A percentile compares a stretch with the other conserved stretches of the same genome.
These are phyloP conservation scores for Sparus aurata DNA, from an alignment of 2,797 vertebrate genomes.

Conservation along the genomic window DNA sequence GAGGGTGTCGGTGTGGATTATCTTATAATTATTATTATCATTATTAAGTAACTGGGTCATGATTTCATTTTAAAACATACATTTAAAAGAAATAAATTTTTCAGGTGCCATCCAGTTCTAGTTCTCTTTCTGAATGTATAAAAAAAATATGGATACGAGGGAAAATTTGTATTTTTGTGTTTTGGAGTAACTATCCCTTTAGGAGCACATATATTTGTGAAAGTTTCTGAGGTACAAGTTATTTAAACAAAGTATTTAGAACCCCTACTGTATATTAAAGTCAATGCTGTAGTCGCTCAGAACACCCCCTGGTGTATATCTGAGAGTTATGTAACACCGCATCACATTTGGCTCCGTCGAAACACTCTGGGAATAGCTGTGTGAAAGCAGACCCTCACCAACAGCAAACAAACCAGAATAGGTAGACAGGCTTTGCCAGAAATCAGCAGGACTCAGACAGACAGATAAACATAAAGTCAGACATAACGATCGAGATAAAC, in stretches of 20 bases:
- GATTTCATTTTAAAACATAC: too few species aligned
- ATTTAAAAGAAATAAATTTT: too few species aligned
- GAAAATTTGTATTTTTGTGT: too few species aligned
- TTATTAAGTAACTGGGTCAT: too few species aligned
- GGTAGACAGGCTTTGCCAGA: slow-evolving; percentile 22
- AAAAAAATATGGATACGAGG: too few species aligned
- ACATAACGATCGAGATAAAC: slow-evolving; percentile 60
- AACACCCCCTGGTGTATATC: slow-evolving; percentile 32
- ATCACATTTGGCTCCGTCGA: slow-evolving; percentile 31
- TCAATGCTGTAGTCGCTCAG: neutral
- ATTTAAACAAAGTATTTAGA: neutral
- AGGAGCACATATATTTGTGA: neutral
- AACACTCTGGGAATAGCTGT: slow-evolving; percentile 56
- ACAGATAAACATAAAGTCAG: slow-evolving; percentile 68
- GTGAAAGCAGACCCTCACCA: slow-evolving; percentile 44
- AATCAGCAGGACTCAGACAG: slow-evolving; percentile 55
- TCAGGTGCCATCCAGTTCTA: too few species aligned
- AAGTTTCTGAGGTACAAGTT: neutral
- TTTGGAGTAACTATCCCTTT: too few species aligned
- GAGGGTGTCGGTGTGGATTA: too few species aligned
- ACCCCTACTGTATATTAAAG: neutral
- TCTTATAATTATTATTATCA: too few species aligned
- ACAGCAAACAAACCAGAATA: slow-evolving; percentile 71
- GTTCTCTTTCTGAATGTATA: too few species aligned
- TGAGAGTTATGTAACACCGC: slow-evolving; percentile 58